phyloP scores from a whole-genome alignment of 2,888 invertebrate species.

The Tyria jacobaeae region DNA sequence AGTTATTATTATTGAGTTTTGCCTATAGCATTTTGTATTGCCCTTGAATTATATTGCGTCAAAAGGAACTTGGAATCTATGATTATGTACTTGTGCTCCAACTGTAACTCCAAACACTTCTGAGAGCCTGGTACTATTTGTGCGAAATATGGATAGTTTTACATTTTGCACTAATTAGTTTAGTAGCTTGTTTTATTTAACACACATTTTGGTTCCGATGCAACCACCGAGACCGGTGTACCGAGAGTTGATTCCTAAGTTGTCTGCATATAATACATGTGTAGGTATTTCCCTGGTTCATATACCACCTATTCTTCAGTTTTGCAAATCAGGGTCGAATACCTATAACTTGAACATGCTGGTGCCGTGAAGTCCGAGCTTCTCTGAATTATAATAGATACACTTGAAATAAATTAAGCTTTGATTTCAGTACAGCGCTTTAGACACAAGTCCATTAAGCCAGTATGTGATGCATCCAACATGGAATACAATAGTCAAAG shows the following conservation, averaged over 20 bases:
- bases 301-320: no score
- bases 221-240: no score
- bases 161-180: background rate
- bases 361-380: no score
- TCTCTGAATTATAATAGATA: no score
- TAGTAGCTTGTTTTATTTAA: no score
- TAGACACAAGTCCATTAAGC: conserved; percentile 98
- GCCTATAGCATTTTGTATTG: background rate
- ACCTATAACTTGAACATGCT: no score
- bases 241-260: no score
- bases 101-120: background rate
- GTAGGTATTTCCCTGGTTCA: no score
- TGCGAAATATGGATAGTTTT: background rate
- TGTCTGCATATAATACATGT: no score
- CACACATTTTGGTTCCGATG: no score
- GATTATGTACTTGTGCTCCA: background rate
- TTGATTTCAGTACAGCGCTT: conserved; percentile 95
- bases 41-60: background rate
- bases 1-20: no score
- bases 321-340: no score
- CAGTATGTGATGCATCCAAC: conserved; percentile 99
- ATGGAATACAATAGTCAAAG: conserved; percentile 98
- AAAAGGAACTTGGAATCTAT: background rate
- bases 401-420: conserved; percentile 18
- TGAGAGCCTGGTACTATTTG: conserved; percentile 9